phyloP scores from a whole-genome alignment of 2,888 invertebrate genomes.

The Notocelia uddmanniana region DNA sequence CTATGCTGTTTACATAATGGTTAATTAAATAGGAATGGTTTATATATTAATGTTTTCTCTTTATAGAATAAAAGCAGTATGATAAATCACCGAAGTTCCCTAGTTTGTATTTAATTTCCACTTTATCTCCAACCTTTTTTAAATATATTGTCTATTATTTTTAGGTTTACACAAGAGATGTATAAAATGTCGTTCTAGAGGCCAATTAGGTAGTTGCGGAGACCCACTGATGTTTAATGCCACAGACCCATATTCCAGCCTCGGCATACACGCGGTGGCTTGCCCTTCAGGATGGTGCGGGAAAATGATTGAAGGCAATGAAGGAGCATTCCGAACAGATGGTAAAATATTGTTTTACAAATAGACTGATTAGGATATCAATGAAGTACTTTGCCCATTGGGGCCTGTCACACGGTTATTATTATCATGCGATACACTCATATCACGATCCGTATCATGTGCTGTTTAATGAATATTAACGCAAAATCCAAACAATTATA shows the following conservation, averaged over 20 bases:
- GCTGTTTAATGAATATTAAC: too few species aligned
- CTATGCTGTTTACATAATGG: conserved; percentile 4
- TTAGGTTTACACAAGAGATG: conserved; percentile 91
- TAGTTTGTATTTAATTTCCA: background rate
- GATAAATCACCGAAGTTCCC: too few species aligned
- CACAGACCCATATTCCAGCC: conserved; percentile 89
- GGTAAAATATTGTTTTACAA: conserved; percentile 84
- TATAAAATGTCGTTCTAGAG: conserved; percentile 93
- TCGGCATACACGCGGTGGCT: conserved; percentile 91
- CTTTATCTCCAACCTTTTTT: background rate
- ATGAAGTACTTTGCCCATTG: too few species aligned
- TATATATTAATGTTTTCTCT: too few species aligned
- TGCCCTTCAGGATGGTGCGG: conserved; percentile 97
- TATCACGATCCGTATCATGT: too few species aligned
- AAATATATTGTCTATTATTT: conserved; percentile 20
- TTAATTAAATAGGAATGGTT: conserved; percentile 4
- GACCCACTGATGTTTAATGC: conserved; percentile 94
- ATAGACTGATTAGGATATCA: too few species aligned
- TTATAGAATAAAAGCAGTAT: too few species aligned
- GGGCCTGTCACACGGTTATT: too few species aligned
- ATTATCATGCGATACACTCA: too few species aligned
- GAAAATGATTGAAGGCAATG: conserved; percentile 93
- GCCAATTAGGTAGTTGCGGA: conserved; percentile 94
- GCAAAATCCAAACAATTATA: too few species aligned
- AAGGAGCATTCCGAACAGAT: conserved; percentile 90